Evolutionary conservation across 2,888 invertebrate genomes (phyloP).

Genomic region (Trachelus stipa): DNA sequence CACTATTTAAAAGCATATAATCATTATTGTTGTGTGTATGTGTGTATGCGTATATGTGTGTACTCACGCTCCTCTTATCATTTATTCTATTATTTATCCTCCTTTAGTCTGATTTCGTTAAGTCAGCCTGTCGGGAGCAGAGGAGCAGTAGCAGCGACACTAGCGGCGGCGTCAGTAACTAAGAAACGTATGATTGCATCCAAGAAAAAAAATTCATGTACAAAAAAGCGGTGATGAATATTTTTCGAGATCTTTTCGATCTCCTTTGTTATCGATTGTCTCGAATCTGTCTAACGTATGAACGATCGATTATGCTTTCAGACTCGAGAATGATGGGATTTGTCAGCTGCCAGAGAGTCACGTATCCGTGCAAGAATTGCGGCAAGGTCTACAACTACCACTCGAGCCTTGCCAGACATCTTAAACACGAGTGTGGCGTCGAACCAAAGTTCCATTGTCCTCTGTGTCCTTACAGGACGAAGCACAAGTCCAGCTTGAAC

Average conservation of each 20-base stretch:
- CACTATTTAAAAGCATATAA: neutral
- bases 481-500: slow-evolving; percentile 61
- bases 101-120: neutral
- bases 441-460: slow-evolving; percentile 68
- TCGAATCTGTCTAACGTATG: neutral
- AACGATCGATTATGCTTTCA: slow-evolving; percentile 36
- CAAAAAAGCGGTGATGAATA: neutral
- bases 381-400: slow-evolving; percentile 67
- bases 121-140: neutral
- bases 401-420: slow-evolving; percentile 63
- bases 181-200: neutral
- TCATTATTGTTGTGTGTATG: neutral
- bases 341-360: slow-evolving; percentile 45
- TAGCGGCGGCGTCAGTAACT: neutral
- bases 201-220: neutral
- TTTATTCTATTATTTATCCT: neutral
- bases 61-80: neutral
- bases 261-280: neutral
- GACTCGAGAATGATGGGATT: slow-evolving; percentile 39
- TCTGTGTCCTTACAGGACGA: slow-evolving; percentile 65
- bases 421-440: slow-evolving; percentile 69
- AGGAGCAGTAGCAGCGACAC: neutral
- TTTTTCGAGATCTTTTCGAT: no score
- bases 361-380: slow-evolving; percentile 65
- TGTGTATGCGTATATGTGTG: neutral